phyloP scores from a whole-genome alignment of 2,797 vertebrate genomes.

The Eulemur albifrons region DNA sequence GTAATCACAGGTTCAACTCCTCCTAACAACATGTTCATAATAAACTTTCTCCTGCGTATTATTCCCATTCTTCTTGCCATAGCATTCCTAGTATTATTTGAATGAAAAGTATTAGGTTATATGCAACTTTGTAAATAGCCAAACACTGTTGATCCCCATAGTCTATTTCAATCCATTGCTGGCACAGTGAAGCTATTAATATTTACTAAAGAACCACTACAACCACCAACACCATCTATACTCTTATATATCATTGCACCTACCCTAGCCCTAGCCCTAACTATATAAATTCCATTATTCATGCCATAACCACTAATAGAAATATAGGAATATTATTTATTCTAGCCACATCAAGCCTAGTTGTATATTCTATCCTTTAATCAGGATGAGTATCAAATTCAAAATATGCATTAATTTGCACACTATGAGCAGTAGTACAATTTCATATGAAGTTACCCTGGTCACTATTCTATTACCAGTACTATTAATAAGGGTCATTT shows the following conservation, averaged over 20 bases:
- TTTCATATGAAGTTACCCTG: neutral
- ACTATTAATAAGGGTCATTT: neutral
- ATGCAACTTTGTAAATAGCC: conserved; percentile 75
- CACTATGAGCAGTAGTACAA: neutral
- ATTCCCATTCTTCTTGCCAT: neutral
- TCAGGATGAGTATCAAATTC: neutral
- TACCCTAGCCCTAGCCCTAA: fast-evolving
- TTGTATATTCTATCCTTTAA: fast-evolving
- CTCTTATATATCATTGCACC: fast-evolving
- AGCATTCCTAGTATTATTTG: neutral
- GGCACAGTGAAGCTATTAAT: fast-evolving
- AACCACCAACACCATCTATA: fast-evolving
- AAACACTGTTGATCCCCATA: neutral
- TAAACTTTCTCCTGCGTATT: no score
- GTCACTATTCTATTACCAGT: neutral
- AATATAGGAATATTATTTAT: conserved; percentile 63
- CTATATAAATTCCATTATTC: fast-evolving
- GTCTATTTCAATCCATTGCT: fast-evolving
- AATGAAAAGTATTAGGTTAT: conserved; percentile 67
- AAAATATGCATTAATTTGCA: neutral
- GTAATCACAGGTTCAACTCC: neutral
- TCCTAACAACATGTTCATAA: neutral
- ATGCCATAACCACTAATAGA: fast-evolving
- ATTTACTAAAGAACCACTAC: fast-evolving
- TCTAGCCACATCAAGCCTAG: fast-evolving